Percentiles rank a stretch among this genome's conserved stretches.
Evolutionary conservation across 2,888 invertebrate genomes (phyloP).

Genomic region (Atrina japonica): DNA sequence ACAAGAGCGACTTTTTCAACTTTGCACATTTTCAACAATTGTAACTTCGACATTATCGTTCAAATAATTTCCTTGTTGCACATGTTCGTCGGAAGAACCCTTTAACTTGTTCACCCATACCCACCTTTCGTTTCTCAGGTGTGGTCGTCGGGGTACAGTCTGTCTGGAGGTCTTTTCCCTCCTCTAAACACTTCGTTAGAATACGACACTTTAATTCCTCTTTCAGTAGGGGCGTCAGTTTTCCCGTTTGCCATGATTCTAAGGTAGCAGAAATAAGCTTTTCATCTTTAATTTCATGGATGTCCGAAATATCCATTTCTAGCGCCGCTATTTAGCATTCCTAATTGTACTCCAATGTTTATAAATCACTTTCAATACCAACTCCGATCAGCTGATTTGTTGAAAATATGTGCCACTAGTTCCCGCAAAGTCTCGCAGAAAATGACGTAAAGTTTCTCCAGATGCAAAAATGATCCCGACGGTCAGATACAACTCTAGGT

Average conservation of each 20-base stretch:
- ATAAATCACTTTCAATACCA: no score
- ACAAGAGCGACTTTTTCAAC: no score
- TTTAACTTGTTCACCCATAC: no score
- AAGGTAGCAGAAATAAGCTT: constrained; percentile 26
- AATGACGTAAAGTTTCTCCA: constrained; percentile 41
- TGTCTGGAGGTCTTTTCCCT: constrained; percentile 36
- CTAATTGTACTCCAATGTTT: constrained; percentile 4
- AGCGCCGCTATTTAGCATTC: background rate
- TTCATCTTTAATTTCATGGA: constrained; percentile 11
- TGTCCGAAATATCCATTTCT: background rate
- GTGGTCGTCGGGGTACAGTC: background rate
- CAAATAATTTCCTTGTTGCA: no score
- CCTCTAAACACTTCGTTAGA: constrained; percentile 35
- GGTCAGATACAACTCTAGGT: constrained; percentile 43
- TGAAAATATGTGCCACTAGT: constrained; percentile 10
- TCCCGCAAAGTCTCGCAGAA: constrained; percentile 40
- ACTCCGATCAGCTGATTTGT: background rate
- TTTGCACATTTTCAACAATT: no score
- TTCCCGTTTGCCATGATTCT: constrained; percentile 37
- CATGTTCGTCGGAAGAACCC: no score
- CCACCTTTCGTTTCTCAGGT: no score
- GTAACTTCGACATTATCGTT: no score
- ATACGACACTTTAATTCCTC: constrained; percentile 39
- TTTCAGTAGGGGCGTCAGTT: constrained; percentile 37
- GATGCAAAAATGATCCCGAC: constrained; percentile 28